Evolutionary conservation across 2,797 vertebrate genomes (phyloP).

Genomic region (Salmo trutta): DNA sequence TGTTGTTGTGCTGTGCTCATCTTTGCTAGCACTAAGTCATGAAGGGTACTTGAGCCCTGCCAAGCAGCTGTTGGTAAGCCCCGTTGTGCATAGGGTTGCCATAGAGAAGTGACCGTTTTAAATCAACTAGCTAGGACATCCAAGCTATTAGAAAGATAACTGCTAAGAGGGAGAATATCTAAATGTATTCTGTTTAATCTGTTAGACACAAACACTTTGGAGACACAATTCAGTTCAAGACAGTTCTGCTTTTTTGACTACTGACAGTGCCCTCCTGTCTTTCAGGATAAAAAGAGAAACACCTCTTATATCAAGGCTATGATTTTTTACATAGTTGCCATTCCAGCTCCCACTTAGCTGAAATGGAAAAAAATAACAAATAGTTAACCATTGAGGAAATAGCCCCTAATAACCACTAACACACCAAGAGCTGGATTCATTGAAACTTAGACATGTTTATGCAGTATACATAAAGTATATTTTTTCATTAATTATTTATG

Average conservation of each 20-base stretch:
- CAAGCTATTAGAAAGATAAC: neutral
- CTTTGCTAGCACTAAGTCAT: neutral
- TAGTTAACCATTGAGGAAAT: neutral
- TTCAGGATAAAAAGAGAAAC: constrained; percentile 28
- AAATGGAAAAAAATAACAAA: neutral
- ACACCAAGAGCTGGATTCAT: too few relatives aligned
- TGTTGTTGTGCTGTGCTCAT: neutral
- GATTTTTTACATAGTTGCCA: constrained; percentile 34
- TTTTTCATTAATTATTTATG: too few relatives aligned
- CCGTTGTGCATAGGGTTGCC: neutral
- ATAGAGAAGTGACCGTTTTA: neutral
- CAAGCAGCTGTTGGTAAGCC: too few relatives aligned
- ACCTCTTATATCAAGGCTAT: constrained; percentile 29
- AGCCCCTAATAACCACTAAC: too few relatives aligned
- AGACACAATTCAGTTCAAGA: too few relatives aligned
- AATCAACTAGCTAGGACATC: neutral
- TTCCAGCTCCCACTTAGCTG: constrained; percentile 17
- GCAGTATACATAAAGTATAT: too few relatives aligned
- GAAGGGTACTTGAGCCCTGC: neutral
- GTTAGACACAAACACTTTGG: too few relatives aligned
- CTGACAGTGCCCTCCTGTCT: constrained; percentile 15
- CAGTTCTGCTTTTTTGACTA: neutral
- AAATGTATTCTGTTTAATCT: too few relatives aligned
- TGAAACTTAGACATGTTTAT: too few relatives aligned
- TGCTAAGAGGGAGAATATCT: neutral